Conservation (phyloP, 2,797 vertebrate genomes). For the Clamator glandarius region DNA sequence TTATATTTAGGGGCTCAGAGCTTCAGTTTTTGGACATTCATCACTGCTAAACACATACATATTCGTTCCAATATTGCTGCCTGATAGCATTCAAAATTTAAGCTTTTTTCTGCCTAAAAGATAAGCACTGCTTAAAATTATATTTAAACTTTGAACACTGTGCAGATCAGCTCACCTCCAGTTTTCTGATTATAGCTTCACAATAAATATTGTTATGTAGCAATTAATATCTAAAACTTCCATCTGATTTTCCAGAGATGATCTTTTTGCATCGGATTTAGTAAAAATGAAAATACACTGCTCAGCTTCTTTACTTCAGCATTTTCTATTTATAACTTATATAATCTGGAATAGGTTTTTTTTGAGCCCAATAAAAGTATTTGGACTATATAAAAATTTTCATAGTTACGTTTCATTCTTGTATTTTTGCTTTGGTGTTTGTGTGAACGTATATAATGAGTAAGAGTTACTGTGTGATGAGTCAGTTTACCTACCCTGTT, state of each 20-base stretch:
- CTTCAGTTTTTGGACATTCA: not conserved
- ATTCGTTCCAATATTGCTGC: not conserved
- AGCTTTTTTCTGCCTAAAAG: not conserved
- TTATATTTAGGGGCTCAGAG: not conserved
- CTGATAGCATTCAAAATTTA: not conserved
- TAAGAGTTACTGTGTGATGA: not conserved
- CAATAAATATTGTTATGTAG: not conserved
- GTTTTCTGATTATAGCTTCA: not conserved
- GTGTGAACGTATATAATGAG: not conserved
- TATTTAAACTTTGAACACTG: not conserved
- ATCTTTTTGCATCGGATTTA: not conserved
- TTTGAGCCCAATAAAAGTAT: not conserved
- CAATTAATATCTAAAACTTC: not conserved
- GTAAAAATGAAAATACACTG: not conserved
- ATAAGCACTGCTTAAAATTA: not conserved
- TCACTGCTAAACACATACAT: too few relatives aligned
- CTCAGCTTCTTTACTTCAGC: not conserved
- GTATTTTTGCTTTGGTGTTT: not conserved
- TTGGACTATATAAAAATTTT: not conserved
- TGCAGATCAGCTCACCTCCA: not conserved
- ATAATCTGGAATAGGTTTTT: not conserved
- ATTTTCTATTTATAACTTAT: not conserved
- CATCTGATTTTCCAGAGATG: not conserved
- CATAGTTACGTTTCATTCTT: not conserved
- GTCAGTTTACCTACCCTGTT: not conserved